Evolutionary conservation across 2,797 vertebrate species (phyloP), one percentile per base, ranked within the genome.

Genomic region (Remorina albescens): DNA sequence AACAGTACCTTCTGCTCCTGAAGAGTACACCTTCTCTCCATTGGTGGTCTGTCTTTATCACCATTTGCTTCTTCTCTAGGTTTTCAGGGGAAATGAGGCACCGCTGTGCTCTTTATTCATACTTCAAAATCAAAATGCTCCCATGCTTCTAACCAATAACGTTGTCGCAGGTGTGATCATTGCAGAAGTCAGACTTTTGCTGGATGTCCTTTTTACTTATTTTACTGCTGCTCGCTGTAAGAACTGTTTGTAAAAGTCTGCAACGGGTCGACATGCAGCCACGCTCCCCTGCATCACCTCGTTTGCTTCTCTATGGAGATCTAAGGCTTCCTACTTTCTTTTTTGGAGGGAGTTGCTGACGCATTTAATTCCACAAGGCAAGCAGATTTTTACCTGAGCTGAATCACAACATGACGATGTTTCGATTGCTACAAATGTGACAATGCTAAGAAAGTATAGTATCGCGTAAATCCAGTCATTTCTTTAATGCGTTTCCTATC

Each of bases 251-350:
- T 28, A 15, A 36, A 58, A 61, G 21, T 69, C 30, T 44, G 57
- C 58, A 71, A 59, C 0, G 0, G 67, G 58, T 58, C 66, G 47
- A 63, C 1, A 15, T 74, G 73, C 28, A 1, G 53, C 51, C 47
- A 63, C 1, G 11, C 18, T 36, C 34, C 56, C 65, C 62, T 47
- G 53, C 69, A 55, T 70, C 70, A 68, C 71, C 81, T 84, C 67
- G 46, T 54, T 25, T 34, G 39, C 32, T 30, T 49, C 8, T 26
- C n/a, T 18, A 13, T 59, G 19, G 7, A 63, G 67, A 28, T n/a
- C n/a, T n/a, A n/a, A n/a, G n/a, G n/a, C n/a, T n/a, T n/a, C n/a
- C n/a, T n/a, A n/a, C n/a, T n/a, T n/a, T n/a, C n/a, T n/a, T n/a
- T n/a, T n/a, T n/a, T n/a, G n/a, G n/a, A n/a, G n/a, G n/a, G n/a